These are phyloP conservation scores for Amphipoea oculea DNA, from an alignment of 2,888 invertebrate genomes.

Conservation along the genomic window DNA sequence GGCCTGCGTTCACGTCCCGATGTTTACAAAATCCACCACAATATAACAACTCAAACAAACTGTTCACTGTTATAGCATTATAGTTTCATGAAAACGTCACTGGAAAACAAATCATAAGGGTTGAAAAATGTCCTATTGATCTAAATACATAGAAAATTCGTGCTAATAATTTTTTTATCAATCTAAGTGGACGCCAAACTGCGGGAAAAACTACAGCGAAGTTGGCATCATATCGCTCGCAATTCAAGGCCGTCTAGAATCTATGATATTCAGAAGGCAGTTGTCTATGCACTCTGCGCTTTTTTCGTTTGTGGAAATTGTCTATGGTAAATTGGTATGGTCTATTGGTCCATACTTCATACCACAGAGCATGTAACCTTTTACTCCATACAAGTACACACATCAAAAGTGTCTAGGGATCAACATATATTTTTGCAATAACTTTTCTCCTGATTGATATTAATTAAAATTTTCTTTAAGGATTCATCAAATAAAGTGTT, in stretches of 20 bases:
- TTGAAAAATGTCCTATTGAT: slow-evolving; percentile 77
- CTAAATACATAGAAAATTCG: slow-evolving; percentile 87
- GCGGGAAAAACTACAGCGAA: slow-evolving; percentile 90
- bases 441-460: too few relatives aligned
- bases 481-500: too few relatives aligned
- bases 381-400: too few relatives aligned
- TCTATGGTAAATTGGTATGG: slow-evolving; percentile 29
- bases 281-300: slow-evolving; percentile 70
- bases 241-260: slow-evolving; percentile 81
- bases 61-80: slow-evolving; percentile 84
- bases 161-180: slow-evolving; percentile 83
- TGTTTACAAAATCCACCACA: slow-evolving; percentile 88
- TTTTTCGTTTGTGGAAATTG: slow-evolving; percentile 38
- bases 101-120: slow-evolving; percentile 77
- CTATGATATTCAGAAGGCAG: slow-evolving; percentile 72
- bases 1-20: slow-evolving; percentile 87
- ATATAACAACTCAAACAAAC: slow-evolving; percentile 78
- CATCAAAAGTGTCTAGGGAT: too few relatives aligned
- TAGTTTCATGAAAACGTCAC: slow-evolving; percentile 80
- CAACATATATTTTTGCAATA: too few relatives aligned
- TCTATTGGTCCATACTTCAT: too few relatives aligned
- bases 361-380: too few relatives aligned
- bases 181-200: slow-evolving; percentile 89
- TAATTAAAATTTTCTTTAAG: too few relatives aligned
- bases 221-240: slow-evolving; percentile 78